Base-by-base conservation (phyloP, 2,797 vertebrate species). In the Dipus sagitta region DNA sequence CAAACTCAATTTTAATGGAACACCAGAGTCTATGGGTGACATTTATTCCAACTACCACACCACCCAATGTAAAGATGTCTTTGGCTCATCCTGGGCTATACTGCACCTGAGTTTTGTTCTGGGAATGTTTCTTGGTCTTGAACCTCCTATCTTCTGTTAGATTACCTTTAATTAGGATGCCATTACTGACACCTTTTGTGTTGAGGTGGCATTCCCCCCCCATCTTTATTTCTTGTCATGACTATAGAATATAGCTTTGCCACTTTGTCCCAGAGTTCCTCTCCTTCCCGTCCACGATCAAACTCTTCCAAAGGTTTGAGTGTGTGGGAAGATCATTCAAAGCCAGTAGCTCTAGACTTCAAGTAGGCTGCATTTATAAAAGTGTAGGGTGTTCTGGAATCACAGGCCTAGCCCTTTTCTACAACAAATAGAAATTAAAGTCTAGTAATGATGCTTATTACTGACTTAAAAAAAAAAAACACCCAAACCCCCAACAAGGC, bases 261-360 rank as follows among this genome's bases (percentile, higher is more conserved):
- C 24, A 52, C 4, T 93, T 96, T 94, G 74, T 93, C n/a, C 42
- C n/a, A 74, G 1, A 10, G 10, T n/a, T 70, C 24, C 32, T 18
- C 18, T 71, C 9, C 88, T 60, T 93, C 38, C 65, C 88, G 4
- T 93, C 70, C 7, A 86, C 13, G 14, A 32, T 15, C 18, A 6
- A 88, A 80, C 76, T 90, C 79, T 96, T 96, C 67, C 88, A 64
- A 38, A 96, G 62, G 47, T 65, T 65, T 95, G 93, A 95, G 70
- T 87, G 47, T 71, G 13, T 96, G 68, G 81, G 72, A 77, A 86
- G 95, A 88, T 18, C 52, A 88, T 95, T 90, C 82, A 96, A 79
- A n/a, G 81, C 8, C 7, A 3, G 10, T 60, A 58, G 0, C 0
- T 85, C 52, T 94, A 62, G 88, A 79, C 94, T 96, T 95, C 82